Percentiles rank a stretch among this genome's conserved stretches.
These are phyloP conservation scores for Murina feae DNA, from an alignment of 2,113 vertebrate species.

Conservation along the genomic window DNA sequence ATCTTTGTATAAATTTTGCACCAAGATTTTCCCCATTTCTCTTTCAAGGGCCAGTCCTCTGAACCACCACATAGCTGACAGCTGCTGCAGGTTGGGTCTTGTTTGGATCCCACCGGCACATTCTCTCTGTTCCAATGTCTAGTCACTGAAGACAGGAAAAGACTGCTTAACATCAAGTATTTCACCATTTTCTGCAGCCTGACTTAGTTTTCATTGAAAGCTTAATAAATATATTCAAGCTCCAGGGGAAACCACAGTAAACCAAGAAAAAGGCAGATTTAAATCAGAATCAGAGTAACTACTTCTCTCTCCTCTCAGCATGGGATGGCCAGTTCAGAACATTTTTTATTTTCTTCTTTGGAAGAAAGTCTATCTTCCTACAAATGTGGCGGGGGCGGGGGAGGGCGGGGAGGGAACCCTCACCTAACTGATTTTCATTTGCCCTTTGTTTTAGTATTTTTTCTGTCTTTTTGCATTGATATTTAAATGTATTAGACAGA, in stretches of 20 bases:
- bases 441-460: slow-evolving; percentile 21
- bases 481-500: slow-evolving; percentile 13
- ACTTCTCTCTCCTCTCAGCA: background rate
- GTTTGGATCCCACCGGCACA: background rate
- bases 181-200: slow-evolving; percentile 23
- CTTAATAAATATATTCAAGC: slow-evolving; percentile 49
- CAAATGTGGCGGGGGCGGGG: no score
- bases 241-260: slow-evolving; percentile 5
- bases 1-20: background rate
- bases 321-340: background rate
- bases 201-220: slow-evolving; percentile 24
- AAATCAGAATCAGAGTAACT: background rate
- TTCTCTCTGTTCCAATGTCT: background rate
- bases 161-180: background rate
- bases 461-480: slow-evolving; percentile 14
- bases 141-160: background rate
- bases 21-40: background rate
- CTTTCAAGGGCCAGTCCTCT: background rate
- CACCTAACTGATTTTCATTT: background rate
- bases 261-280: slow-evolving; percentile 31
- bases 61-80: background rate
- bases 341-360: slow-evolving; percentile 40
- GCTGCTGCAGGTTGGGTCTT: background rate
- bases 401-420: background rate
- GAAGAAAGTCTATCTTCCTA: background rate